Percentiles rank a stretch among this genome's conserved stretches.
phyloP scores from a whole-genome alignment of 2,797 vertebrate genomes.

The Etheostoma perlongum region DNA sequence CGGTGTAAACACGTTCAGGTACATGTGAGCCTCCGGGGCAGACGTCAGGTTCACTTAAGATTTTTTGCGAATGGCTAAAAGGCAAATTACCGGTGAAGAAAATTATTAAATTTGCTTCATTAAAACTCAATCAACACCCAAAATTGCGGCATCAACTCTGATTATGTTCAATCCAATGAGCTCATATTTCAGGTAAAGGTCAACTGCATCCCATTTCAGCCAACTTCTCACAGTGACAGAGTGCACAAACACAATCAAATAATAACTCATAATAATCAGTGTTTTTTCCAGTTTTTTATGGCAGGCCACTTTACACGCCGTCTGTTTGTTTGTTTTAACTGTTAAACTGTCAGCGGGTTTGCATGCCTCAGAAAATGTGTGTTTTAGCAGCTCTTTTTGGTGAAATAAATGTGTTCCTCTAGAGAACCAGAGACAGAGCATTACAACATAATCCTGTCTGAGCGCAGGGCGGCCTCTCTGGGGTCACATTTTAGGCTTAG shows the following conservation, averaged over 20 bases:
- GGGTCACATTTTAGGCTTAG: constrained; percentile 48
- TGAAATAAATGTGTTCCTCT: constrained; percentile 33
- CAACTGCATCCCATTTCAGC: constrained; percentile 1
- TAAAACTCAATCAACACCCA: constrained; percentile 51
- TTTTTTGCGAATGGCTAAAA: constrained; percentile 49
- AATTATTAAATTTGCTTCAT: constrained; percentile 55
- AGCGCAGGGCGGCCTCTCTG: constrained; percentile 13
- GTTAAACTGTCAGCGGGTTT: constrained; percentile 26
- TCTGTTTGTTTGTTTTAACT: constrained; percentile 18
- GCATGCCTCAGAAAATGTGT: constrained; percentile 27
- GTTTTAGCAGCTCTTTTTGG: constrained; percentile 23
- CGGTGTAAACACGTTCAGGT: background rate
- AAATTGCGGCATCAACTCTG: constrained; percentile 44
- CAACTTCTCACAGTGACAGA: background rate
- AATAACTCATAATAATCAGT: accelerated
- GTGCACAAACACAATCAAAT: background rate
- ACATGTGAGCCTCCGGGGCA: background rate
- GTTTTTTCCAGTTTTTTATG: background rate
- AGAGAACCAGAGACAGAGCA: constrained; percentile 25
- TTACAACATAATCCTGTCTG: constrained; percentile 55
- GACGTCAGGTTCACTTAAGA: constrained; percentile 28
- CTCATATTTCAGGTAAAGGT: constrained; percentile 51
- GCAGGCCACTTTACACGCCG: background rate
- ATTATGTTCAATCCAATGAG: constrained; percentile 40
- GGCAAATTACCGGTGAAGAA: constrained; percentile 43